Percentiles rank a stretch among this genome's conserved stretches.
These are phyloP conservation scores for Troides aeacus DNA, from an alignment of 2,888 invertebrate genomes.

Conservation along the genomic window DNA sequence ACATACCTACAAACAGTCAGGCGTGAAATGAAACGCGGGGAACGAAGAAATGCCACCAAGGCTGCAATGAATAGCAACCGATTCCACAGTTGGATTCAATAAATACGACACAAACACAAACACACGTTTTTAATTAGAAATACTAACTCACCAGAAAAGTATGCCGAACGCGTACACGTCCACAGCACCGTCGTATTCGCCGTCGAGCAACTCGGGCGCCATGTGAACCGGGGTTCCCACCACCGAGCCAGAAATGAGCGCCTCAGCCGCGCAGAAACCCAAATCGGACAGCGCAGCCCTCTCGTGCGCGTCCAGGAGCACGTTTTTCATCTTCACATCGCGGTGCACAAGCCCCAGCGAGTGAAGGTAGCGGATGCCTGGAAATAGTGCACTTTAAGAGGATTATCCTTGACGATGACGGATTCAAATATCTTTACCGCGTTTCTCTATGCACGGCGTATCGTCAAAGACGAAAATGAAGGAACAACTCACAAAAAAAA, in stretches of 20 bases:
- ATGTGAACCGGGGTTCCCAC: slow-evolving; percentile 93
- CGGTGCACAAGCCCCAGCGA: slow-evolving; percentile 93
- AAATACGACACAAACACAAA: too few species aligned
- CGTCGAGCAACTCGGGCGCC: slow-evolving; percentile 92
- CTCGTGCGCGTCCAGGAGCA: slow-evolving; percentile 85
- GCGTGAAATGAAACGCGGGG: too few species aligned
- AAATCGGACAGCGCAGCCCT: slow-evolving; percentile 92
- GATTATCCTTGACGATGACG: too few species aligned
- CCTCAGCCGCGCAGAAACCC: slow-evolving; percentile 94
- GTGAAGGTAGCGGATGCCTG: slow-evolving; percentile 91
- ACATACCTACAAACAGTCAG: slow-evolving; percentile 78
- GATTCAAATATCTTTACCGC: too few species aligned
- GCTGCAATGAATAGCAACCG: too few species aligned
- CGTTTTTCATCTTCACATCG: slow-evolving; percentile 94
- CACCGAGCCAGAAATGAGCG: slow-evolving; percentile 93
- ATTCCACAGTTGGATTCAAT: too few species aligned
- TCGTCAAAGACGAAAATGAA: too few species aligned
- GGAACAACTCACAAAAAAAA: too few species aligned
- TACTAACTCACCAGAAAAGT: slow-evolving; percentile 84
- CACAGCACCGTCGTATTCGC: slow-evolving; percentile 89
- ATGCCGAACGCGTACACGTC: slow-evolving; percentile 95
- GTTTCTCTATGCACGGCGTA: too few species aligned
- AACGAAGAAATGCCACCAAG: too few species aligned
- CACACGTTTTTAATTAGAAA: too few species aligned
- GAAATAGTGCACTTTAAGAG: too few species aligned